Evolutionary conservation across 2,797 vertebrate genomes (phyloP), one percentile per base, ranked within the genome.

Genomic region (Valencia hispanica): DNA sequence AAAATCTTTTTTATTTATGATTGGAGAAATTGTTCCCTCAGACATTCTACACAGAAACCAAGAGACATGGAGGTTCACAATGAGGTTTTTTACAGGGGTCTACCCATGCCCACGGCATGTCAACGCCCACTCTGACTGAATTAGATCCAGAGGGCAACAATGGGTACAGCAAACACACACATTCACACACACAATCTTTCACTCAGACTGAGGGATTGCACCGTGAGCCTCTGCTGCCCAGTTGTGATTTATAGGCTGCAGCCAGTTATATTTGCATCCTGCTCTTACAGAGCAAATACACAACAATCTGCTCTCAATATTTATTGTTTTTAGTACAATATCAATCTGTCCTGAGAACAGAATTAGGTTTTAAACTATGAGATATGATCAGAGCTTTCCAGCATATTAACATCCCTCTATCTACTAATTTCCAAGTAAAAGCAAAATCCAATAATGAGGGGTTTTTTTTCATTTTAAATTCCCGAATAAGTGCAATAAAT

Each of bases 231-330:
- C 57, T 3, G n/a, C 53, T 43, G 65, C 48, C 71, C 53, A 66
- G 77, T 79, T 85, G 77, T 94, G 94, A 94, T 95, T 95, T 93
- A 93, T 82, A 81, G 85, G 79, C 90, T 88, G 82, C n/a, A 91
- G 82, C 77, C 84, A 73, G 75, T 78, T 80, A 73, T 68, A 43
- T 76, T 63, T 66, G 27, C 61, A 55, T 78, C 82, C 61, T 90
- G 88, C 80, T 83, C 83, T 86, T 65, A 77, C 78, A 34, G 79
- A 82, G 86, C 80, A 88, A 87, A 86, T 82, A 71, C 77, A 75
- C 86, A n/a, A n/a, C n/a, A n/a, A n/a, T 79, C 84, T 86, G 77
- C 59, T 84, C 68, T 85, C 6, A 11, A 41, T 10, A 41, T 41
- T 25, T 65, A 65, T 39, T 65, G 34, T 39, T 14, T 39, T 65